Evolutionary conservation across 2,797 vertebrate species (phyloP).

Genomic region (Crocidura indochinensis): DNA sequence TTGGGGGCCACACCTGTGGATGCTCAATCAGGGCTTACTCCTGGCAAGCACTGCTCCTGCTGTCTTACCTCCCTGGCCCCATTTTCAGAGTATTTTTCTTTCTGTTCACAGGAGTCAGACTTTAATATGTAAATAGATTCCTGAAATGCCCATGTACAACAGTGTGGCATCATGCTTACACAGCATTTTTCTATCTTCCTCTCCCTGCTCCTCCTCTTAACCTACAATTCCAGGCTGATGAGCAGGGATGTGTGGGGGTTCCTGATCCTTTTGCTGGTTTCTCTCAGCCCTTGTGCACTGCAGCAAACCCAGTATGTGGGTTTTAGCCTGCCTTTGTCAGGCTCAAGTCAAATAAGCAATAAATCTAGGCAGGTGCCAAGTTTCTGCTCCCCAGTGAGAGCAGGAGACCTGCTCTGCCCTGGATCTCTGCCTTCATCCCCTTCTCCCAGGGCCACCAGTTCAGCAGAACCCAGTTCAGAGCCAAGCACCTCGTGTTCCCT

Average conservation of each 20-base stretch:
- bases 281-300: background rate
- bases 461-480: too few species aligned
- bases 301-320: background rate
- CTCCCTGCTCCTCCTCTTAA: background rate
- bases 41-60: too few species aligned
- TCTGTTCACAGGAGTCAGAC: constrained; percentile 40
- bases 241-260: too few species aligned
- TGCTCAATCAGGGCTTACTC: too few species aligned
- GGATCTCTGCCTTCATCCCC: too few species aligned
- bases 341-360: background rate
- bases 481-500: too few species aligned
- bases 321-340: background rate
- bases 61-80: too few species aligned
- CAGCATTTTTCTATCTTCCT: background rate
- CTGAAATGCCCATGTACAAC: background rate
- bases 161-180: background rate
- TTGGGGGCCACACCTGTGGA: too few species aligned
- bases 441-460: too few species aligned
- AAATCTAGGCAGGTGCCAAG: background rate
- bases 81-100: constrained; percentile 40
- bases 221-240: background rate
- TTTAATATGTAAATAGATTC: background rate
- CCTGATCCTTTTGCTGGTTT: too few species aligned
- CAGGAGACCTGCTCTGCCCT: too few species aligned
- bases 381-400: background rate